Percentiles rank a stretch among this genome's conserved stretches.
Conservation (phyloP, 2,888 invertebrate species). For the Neuroscelio doddi region DNA sequence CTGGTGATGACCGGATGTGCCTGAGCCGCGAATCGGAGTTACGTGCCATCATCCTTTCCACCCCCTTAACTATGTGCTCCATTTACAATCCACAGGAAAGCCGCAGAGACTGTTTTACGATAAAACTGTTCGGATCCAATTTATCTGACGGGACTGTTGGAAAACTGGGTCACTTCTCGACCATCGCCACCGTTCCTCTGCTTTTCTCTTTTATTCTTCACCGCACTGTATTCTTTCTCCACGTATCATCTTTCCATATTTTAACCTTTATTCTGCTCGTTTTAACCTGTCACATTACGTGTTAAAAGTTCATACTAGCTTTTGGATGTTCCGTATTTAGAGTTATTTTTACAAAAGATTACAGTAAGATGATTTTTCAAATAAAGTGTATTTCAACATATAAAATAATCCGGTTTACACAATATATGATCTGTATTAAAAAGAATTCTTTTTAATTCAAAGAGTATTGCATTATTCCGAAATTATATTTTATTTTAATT, state of each 20-base stretch:
- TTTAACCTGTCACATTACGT: background rate
- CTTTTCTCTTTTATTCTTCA: constrained; percentile 14
- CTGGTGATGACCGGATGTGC: constrained; percentile 48
- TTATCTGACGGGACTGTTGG: constrained; percentile 54
- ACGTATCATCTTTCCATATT: background rate
- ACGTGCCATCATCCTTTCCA: constrained; percentile 13
- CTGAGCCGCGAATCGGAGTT: constrained; percentile 14
- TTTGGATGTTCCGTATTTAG: background rate
- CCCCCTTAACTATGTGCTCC: constrained; percentile 14
- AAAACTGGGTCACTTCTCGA: constrained; percentile 59
- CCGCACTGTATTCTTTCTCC: constrained; percentile 16
- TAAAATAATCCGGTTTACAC: too few relatives aligned
- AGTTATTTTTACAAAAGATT: background rate
- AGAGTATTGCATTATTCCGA: too few relatives aligned
- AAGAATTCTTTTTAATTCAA: too few relatives aligned
- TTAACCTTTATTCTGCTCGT: background rate
- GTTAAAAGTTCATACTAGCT: background rate
- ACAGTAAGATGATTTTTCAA: too few relatives aligned
- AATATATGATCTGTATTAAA: too few relatives aligned
- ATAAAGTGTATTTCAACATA: too few relatives aligned
- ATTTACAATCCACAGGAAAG: constrained; percentile 13
- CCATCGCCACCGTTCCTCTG: constrained; percentile 45
- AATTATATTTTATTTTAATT: too few relatives aligned
- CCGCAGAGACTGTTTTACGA: constrained; percentile 52
- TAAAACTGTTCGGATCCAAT: constrained; percentile 59